phyloP scores from a whole-genome alignment of 2,888 invertebrate species.

The Meteorus colon region DNA sequence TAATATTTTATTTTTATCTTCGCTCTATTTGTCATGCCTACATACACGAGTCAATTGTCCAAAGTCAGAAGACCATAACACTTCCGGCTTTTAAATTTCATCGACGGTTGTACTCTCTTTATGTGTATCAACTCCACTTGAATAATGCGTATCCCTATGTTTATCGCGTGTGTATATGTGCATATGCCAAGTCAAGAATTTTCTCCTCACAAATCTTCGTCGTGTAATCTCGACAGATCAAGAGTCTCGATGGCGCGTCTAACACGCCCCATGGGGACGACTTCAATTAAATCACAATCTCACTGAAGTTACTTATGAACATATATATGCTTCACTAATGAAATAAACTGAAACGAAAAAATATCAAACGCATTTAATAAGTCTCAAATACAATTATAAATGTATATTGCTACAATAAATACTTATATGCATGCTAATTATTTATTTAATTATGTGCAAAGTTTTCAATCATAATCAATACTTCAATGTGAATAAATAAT shows the following conservation, averaged over 20 bases:
- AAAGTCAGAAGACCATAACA: conserved; percentile 9
- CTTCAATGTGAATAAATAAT: background rate
- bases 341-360: background rate
- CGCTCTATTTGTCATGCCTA: conserved; percentile 26
- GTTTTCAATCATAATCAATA: background rate
- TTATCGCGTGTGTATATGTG: background rate
- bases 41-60: conserved; percentile 7
- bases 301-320: background rate
- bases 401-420: background rate
- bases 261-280: conserved; percentile 36
- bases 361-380: background rate
- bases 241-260: conserved; percentile 28
- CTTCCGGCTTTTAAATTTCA: conserved; percentile 7
- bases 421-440: background rate
- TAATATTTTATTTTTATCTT: conserved; percentile 14
- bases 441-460: background rate
- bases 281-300: conserved; percentile 41
- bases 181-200: conserved; percentile 7
- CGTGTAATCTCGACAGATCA: conserved; percentile 32
- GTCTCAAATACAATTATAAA: background rate
- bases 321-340: background rate
- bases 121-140: background rate
- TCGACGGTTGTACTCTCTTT: background rate
- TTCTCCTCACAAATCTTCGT: conserved; percentile 34
- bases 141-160: background rate